Evolutionary conservation across 2,888 invertebrate species (phyloP).

Genomic region (Sisyra terminalis): DNA sequence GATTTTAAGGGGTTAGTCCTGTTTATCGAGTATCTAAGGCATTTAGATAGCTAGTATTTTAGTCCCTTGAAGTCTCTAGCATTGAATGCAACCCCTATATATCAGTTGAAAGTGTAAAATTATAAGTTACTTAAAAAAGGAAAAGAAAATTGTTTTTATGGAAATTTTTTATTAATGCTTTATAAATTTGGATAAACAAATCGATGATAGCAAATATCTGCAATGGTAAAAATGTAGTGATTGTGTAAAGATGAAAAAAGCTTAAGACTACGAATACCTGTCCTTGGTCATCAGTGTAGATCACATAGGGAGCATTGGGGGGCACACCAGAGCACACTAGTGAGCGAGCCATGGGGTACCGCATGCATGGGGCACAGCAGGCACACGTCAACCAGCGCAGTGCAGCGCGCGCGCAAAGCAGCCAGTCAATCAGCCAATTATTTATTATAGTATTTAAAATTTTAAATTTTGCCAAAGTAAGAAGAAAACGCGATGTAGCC

Average conservation of each 20-base stretch:
- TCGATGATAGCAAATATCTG: too few relatives aligned
- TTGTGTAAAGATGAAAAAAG: constrained; percentile 1
- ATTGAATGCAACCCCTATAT: too few relatives aligned
- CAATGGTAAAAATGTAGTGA: too few relatives aligned
- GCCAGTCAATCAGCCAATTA: constrained; percentile 24
- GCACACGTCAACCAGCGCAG: constrained; percentile 19
- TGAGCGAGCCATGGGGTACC: constrained; percentile 27
- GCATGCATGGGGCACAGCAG: constrained; percentile 21
- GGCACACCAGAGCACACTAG: constrained; percentile 54
- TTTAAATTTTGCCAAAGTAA: constrained; percentile 4
- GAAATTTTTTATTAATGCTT: too few relatives aligned
- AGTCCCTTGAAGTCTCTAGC: too few relatives aligned
- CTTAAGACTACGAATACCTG: constrained; percentile 50
- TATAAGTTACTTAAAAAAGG: too few relatives aligned
- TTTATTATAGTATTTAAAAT: constrained; percentile 18
- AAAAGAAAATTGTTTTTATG: too few relatives aligned
- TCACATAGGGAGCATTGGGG: constrained; percentile 83
- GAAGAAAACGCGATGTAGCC: constrained; percentile 5
- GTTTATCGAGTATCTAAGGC: too few relatives aligned
- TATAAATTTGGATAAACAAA: too few relatives aligned
- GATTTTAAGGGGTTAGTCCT: too few relatives aligned
- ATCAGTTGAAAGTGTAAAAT: too few relatives aligned
- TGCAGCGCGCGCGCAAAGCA: constrained; percentile 21
- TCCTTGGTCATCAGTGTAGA: constrained; percentile 91
- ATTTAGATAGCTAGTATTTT: too few relatives aligned